Evolutionary conservation across 2,797 vertebrate genomes (phyloP).

Genomic region (Microcaecilia unicolor): DNA sequence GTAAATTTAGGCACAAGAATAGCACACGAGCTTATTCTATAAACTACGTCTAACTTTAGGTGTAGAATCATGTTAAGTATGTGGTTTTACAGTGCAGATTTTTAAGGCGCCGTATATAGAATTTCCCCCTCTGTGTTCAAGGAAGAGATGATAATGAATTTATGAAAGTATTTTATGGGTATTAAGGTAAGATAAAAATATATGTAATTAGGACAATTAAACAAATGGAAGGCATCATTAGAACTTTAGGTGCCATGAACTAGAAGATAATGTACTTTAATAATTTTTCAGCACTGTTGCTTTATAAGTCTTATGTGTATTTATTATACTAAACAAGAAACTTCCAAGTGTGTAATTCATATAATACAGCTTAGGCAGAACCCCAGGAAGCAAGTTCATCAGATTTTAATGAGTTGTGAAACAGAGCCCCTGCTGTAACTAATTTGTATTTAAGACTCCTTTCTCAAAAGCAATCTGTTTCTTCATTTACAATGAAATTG

Average conservation of each 20-base stretch:
- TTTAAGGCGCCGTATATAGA: too few species aligned
- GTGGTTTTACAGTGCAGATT: too few species aligned
- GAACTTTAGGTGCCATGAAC: conserved; percentile 10
- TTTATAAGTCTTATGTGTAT: conserved; percentile 5
- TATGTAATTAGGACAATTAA: conserved; percentile 22
- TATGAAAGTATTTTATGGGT: too few species aligned
- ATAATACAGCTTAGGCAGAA: conserved; percentile 6
- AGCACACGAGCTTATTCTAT: too few species aligned
- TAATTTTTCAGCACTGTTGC: not conserved
- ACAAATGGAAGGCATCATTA: conserved; percentile 7
- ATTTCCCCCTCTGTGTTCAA: too few species aligned
- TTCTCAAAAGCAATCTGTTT: not conserved
- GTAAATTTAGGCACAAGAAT: too few species aligned
- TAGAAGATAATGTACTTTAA: not conserved
- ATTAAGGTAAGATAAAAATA: too few species aligned
- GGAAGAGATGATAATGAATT: too few species aligned
- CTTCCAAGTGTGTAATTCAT: conserved; percentile 10
- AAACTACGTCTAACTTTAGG: too few species aligned
- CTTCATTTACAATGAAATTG: conserved; percentile 3
- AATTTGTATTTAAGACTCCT: conserved; percentile 17
- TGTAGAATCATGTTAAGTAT: too few species aligned
- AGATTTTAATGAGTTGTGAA: conserved; percentile 23
- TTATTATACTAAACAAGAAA: conserved; percentile 6
- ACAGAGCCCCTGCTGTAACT: conserved; percentile 11
- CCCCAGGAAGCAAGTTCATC: conserved; percentile 4